A percentile compares a stretch with the other conserved stretches of the same genome.
Evolutionary conservation across 2,888 invertebrate genomes (phyloP).

Genomic region (Drosophila yooni): DNA sequence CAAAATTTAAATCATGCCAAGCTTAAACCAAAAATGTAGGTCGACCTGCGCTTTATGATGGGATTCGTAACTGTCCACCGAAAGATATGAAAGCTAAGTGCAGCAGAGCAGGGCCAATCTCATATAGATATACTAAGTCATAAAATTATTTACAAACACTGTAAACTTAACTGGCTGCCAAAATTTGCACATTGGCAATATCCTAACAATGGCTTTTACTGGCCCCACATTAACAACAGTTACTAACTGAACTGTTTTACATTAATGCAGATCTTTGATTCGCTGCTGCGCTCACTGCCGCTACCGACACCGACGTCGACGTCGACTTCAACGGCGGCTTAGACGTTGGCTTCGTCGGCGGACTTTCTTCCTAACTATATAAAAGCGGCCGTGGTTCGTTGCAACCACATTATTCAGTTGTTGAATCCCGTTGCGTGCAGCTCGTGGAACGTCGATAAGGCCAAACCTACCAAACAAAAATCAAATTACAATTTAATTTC

Average conservation of each 20-base stretch:
- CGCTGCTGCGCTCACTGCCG: slow-evolving; percentile 25
- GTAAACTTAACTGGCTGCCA: slow-evolving; percentile 26
- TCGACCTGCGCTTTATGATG: slow-evolving; percentile 62
- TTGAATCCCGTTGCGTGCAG: slow-evolving; percentile 85
- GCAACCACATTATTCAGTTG: slow-evolving; percentile 85
- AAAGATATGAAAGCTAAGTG: not conserved
- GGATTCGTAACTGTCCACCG: slow-evolving; percentile 12
- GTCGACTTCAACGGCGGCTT: slow-evolving; percentile 28
- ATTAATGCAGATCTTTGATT: slow-evolving; percentile 53
- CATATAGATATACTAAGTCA: slow-evolving; percentile 20
- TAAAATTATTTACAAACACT: slow-evolving; percentile 33
- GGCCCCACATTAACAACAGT: slow-evolving; percentile 32
- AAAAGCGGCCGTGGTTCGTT: slow-evolving; percentile 84
- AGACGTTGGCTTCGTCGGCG: slow-evolving; percentile 51
- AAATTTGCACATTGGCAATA: slow-evolving; percentile 34
- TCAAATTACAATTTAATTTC: slow-evolving; percentile 56
- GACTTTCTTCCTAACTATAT: slow-evolving; percentile 86
- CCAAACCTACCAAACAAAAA: slow-evolving; percentile 15
- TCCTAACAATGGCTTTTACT: slow-evolving; percentile 46
- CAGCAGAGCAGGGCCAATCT: slow-evolving; percentile 14
- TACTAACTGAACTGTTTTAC: slow-evolving; percentile 63
- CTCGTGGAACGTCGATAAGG: slow-evolving; percentile 69
- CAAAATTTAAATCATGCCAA: slow-evolving; percentile 59
- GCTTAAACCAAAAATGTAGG: slow-evolving; percentile 55
- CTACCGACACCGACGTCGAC: slow-evolving; percentile 24